phyloP scores from a whole-genome alignment of 2,797 vertebrate genomes.

The Macroramphosus scolopax region DNA sequence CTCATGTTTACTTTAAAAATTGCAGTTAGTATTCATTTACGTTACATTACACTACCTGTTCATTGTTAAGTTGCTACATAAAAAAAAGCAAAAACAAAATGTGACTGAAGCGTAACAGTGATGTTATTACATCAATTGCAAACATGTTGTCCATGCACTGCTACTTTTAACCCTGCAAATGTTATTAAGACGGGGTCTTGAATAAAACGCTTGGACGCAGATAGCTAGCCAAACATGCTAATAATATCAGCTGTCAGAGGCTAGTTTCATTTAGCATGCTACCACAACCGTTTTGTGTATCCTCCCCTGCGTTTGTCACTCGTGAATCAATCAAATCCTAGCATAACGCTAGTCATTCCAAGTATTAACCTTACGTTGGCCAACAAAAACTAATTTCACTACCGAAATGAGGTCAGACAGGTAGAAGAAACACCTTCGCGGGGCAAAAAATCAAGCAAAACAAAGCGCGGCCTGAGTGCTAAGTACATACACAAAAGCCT shows the following conservation, averaged over 20 bases:
- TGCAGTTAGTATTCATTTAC: conserved; percentile 2
- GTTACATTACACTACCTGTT: background rate
- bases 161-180: background rate
- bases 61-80: conserved; percentile 2
- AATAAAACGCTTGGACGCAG: too few species aligned
- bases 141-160: background rate
- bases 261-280: conserved; percentile 59
- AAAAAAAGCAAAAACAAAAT: background rate
- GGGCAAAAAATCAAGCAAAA: conserved; percentile 84
- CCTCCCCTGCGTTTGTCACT: conserved; percentile 44
- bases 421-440: conserved; percentile 45
- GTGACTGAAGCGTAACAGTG: background rate
- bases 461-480: conserved; percentile 97
- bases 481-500: conserved; percentile 78
- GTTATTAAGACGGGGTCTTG: too few species aligned
- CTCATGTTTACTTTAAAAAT: conserved; percentile 37
- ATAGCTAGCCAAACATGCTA: too few species aligned
- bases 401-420: background rate
- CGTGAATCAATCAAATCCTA: conserved; percentile 2
- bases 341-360: too few species aligned
- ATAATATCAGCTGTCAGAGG: conserved; percentile 56
- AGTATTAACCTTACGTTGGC: background rate
- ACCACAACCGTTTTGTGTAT: conserved; percentile 61
- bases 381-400: background rate
- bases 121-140: background rate